These are phyloP conservation scores for Coracias cyanogaster DNA, from an alignment of 2,797 vertebrate genomes.

Conservation along the genomic window DNA sequence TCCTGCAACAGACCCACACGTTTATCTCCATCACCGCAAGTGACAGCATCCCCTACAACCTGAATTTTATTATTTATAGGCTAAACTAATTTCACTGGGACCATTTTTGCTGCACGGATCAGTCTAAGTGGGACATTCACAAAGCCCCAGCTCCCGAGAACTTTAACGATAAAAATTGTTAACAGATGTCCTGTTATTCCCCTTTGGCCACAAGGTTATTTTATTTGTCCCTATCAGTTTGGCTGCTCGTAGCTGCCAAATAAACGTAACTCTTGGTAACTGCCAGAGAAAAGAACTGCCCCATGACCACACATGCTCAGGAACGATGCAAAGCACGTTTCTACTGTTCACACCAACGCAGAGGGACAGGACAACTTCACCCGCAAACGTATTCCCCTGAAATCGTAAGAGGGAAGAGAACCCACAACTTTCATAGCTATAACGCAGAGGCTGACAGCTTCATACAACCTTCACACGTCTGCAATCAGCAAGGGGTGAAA, in stretches of 20 bases:
- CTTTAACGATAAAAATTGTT: not conserved
- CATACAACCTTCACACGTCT: not conserved
- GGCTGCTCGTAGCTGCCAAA: not conserved
- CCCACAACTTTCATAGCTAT: not conserved
- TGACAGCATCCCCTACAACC: not conserved
- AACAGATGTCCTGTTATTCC: not conserved
- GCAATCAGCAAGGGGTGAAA: not conserved
- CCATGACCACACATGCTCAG: not conserved
- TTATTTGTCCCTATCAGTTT: not conserved
- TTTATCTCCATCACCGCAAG: not conserved
- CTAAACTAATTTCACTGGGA: conserved; percentile 13
- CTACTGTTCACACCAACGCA: not conserved
- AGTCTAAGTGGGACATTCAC: not conserved
- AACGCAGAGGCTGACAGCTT: not conserved
- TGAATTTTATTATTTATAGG: not conserved
- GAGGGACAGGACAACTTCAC: not conserved
- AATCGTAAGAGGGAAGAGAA: not conserved
- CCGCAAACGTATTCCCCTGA: not conserved
- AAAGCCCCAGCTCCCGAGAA: not conserved
- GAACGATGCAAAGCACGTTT: not conserved
- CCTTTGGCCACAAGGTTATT: not conserved
- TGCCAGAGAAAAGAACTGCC: not conserved
- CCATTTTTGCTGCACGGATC: not conserved
- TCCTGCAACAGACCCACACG: rapidly evolving
- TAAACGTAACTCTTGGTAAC: not conserved